Conservation (phyloP, 2,797 vertebrate genomes). For the Discoglossus pictus region DNA sequence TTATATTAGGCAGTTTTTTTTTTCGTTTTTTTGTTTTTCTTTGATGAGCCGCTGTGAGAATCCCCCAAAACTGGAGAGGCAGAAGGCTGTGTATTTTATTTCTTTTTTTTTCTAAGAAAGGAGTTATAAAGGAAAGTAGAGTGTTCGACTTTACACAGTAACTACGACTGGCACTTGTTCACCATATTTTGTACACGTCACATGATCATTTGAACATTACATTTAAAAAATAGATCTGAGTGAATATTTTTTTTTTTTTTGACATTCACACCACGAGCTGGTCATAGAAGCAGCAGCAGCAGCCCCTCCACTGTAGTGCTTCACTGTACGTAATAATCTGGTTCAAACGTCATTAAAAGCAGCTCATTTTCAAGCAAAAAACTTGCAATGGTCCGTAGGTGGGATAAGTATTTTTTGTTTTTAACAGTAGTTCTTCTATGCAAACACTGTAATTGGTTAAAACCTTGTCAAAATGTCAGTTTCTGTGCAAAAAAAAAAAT, state of each 20-base stretch:
- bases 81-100: conserved; percentile 77
- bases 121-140: conserved; percentile 69
- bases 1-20: conserved; percentile 78
- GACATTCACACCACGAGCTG: conserved; percentile 75
- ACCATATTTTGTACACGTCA: conserved; percentile 95
- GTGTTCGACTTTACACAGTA: conserved; percentile 91
- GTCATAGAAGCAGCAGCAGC: conserved; percentile 69
- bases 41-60: conserved; percentile 74
- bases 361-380: conserved; percentile 82
- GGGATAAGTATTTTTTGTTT: conserved; percentile 66
- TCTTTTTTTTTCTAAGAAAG: conserved; percentile 72
- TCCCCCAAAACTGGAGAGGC: conserved; percentile 72
- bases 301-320: conserved; percentile 79
- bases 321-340: conserved; percentile 71
- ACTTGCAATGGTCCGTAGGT: conserved; percentile 67
- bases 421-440: conserved; percentile 75
- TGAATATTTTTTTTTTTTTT: conserved; percentile 69
- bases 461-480: conserved; percentile 78
- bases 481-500: conserved; percentile 72
- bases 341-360: conserved; percentile 74
- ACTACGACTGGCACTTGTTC: conserved; percentile 95
- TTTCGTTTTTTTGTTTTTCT: conserved; percentile 74
- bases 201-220: conserved; percentile 89
- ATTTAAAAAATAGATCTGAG: conserved; percentile 82
- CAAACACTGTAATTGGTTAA: conserved; percentile 83